A percentile compares a stretch with the other conserved stretches of the same genome.
Conservation (phyloP, 2,888 invertebrate species). For the Horisme vitalbata region DNA sequence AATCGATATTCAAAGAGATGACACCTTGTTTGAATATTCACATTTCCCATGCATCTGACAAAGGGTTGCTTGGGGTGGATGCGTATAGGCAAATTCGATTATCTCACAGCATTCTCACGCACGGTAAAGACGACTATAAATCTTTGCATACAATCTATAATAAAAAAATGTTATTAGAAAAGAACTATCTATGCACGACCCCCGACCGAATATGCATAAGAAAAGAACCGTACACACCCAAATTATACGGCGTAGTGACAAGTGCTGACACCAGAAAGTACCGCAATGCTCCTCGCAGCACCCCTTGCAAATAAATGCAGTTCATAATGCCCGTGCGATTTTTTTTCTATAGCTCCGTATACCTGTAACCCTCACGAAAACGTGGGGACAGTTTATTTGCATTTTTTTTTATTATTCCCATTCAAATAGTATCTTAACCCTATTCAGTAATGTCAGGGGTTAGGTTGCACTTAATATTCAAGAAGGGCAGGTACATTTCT, state of each 20-base stretch:
- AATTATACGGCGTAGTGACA: slow-evolving; percentile 80
- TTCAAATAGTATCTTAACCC: slow-evolving; percentile 82
- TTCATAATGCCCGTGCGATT: slow-evolving; percentile 69
- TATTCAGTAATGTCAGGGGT: slow-evolving; percentile 82
- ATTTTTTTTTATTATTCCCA: slow-evolving; percentile 80
- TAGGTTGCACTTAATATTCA: slow-evolving; percentile 84
- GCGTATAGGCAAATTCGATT: slow-evolving; percentile 82
- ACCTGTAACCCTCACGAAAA: slow-evolving; percentile 70
- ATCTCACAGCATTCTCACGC: slow-evolving; percentile 79
- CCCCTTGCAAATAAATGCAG: slow-evolving; percentile 45
- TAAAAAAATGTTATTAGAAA: slow-evolving; percentile 78
- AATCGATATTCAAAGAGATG: slow-evolving; percentile 82
- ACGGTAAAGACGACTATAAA: slow-evolving; percentile 70
- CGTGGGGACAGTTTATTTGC: slow-evolving; percentile 82
- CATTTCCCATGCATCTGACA: slow-evolving; percentile 74
- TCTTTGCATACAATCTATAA: slow-evolving; percentile 77
- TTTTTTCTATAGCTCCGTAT: slow-evolving; percentile 62
- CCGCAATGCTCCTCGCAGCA: slow-evolving; percentile 37
- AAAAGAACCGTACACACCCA: slow-evolving; percentile 72
- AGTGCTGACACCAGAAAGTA: slow-evolving; percentile 67
- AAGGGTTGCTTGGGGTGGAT: slow-evolving; percentile 75
- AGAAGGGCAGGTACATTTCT: slow-evolving; percentile 83
- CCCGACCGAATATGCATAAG: slow-evolving; percentile 75
- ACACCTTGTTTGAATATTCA: slow-evolving; percentile 83
- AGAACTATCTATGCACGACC: slow-evolving; percentile 75